phyloP scores from a whole-genome alignment of 2,888 invertebrate species.

The Griposia aprilina region DNA sequence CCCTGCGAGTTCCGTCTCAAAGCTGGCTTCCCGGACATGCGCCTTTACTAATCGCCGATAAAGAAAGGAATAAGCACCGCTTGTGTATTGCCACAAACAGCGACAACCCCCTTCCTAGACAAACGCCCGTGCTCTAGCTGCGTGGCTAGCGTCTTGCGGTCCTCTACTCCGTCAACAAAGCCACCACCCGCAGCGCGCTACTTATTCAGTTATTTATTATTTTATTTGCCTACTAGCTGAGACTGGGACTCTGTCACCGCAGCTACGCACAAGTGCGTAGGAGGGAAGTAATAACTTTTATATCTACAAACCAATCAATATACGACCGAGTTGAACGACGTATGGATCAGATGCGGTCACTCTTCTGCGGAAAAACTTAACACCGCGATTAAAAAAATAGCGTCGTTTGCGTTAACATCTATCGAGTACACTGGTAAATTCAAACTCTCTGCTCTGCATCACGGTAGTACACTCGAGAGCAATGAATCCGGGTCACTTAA shows the following conservation, averaged over 20 bases:
- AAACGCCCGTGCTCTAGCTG: background rate
- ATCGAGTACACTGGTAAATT: background rate
- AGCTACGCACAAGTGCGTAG: background rate
- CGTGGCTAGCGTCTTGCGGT: background rate
- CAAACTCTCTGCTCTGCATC: background rate
- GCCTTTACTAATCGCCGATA: background rate
- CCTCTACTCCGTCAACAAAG: background rate
- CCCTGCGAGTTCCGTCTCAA: background rate
- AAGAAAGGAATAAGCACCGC: background rate
- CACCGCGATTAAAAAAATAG: background rate
- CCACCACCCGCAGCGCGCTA: background rate
- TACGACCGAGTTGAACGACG: background rate
- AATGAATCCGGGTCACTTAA: no score
- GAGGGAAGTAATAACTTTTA: background rate
- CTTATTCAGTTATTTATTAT: conserved; percentile 3
- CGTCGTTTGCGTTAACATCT: background rate
- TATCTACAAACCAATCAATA: background rate
- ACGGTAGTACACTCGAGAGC: no score
- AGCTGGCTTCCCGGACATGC: no score
- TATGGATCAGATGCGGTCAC: background rate
- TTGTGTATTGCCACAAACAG: background rate
- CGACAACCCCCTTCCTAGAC: background rate
- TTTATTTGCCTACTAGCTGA: conserved; percentile 5
- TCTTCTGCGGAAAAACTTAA: background rate
- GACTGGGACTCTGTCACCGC: background rate